phyloP scores from a whole-genome alignment of 1,140 invertebrate species.

The Trypoxylus dichotomus region DNA sequence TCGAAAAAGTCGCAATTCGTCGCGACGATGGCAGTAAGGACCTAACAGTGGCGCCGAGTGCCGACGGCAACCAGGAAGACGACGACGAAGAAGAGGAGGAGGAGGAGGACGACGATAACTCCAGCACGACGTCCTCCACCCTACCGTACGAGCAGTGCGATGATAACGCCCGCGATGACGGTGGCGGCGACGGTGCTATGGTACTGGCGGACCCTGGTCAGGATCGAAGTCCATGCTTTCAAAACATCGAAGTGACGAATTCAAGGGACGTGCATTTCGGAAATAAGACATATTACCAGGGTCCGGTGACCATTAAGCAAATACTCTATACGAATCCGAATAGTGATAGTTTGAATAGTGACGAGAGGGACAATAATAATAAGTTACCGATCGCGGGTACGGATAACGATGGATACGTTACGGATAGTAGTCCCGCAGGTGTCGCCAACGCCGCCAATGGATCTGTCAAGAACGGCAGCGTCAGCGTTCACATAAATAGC shows the following conservation, averaged over 20 bases:
- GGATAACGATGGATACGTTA: slow-evolving; percentile 33
- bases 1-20: not conserved
- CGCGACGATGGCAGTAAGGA: not conserved
- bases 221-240: slow-evolving; percentile 50
- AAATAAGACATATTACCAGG: slow-evolving; percentile 66
- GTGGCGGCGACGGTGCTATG: not conserved
- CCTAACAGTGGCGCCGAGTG: not conserved
- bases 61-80: not conserved
- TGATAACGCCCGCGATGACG: not conserved
- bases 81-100: not conserved
- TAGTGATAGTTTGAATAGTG: slow-evolving; percentile 17
- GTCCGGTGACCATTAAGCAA: slow-evolving; percentile 68
- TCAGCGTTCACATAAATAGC: not conserved
- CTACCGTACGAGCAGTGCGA: not conserved
- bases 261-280: slow-evolving; percentile 67
- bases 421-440: not conserved
- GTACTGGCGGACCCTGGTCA: not conserved
- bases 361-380: slow-evolving; percentile 28
- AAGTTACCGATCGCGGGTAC: not conserved
- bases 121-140: not conserved
- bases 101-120: not conserved
- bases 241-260: slow-evolving; percentile 60
- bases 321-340: slow-evolving; percentile 55
- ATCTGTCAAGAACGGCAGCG: not conserved
- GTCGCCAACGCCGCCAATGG: not conserved